Conservation (phyloP, 37 sponge, comb jelly and placozoan species). For the Eunapius fragilis region DNA sequence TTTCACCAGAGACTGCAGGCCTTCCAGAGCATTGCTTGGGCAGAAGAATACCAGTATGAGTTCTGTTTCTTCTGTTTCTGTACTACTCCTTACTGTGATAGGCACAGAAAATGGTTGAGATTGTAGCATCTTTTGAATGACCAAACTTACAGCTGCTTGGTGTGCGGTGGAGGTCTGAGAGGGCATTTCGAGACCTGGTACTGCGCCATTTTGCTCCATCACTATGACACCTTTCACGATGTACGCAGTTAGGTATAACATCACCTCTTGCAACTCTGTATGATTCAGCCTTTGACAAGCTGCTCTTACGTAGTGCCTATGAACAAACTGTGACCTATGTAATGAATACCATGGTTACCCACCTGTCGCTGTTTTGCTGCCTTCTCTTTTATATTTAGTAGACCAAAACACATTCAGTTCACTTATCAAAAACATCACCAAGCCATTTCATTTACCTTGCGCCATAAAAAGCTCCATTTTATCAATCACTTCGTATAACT, state of each 20-base stretch:
- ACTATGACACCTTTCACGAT: not conserved
- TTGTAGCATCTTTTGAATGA: not conserved
- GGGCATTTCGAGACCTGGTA: not conserved
- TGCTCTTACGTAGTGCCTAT: not conserved
- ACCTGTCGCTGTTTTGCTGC: too few relatives aligned
- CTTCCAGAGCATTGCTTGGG: not conserved
- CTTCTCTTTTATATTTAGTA: not conserved
- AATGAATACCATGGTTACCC: too few relatives aligned
- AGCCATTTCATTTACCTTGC: not conserved
- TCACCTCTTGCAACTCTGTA: not conserved
- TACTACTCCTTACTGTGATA: not conserved
- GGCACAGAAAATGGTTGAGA: not conserved
- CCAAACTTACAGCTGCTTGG: not conserved
- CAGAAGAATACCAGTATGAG: not conserved
- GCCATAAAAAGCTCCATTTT: not conserved
- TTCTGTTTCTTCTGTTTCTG: not conserved
- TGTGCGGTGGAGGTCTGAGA: too few relatives aligned
- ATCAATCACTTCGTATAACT: not conserved
- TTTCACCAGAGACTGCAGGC: not conserved
- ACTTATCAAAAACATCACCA: too few relatives aligned
- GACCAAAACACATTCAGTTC: too few relatives aligned
- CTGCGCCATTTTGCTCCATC: not conserved
- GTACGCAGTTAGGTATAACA: not conserved
- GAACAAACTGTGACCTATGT: too few relatives aligned
- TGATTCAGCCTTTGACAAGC: not conserved